Conservation (phyloP, 2,888 invertebrate genomes). For the Ischnus inquisitorius region DNA sequence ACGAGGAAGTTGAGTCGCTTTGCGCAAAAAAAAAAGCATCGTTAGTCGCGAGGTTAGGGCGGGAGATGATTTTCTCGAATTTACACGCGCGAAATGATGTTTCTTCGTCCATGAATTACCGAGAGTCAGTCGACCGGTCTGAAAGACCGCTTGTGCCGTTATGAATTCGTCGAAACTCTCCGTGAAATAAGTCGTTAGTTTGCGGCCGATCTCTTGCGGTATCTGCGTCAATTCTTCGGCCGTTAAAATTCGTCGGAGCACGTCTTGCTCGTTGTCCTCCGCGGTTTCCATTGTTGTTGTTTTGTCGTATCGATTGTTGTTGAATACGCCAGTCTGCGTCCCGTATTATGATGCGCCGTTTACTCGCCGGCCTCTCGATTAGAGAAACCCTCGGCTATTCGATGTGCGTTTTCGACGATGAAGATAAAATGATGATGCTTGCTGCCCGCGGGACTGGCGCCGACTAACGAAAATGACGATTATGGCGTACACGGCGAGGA, state of each 20-base stretch:
- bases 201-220: conserved; percentile 87
- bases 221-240: conserved; percentile 87
- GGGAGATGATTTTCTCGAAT: conserved; percentile 22
- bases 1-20: background rate
- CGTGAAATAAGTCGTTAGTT: conserved; percentile 88
- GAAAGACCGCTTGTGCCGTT: conserved; percentile 91
- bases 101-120: conserved; percentile 86
- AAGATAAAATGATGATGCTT: background rate
- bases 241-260: conserved; percentile 85
- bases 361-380: conserved; percentile 15
- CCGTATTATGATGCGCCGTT: conserved; percentile 36
- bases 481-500: conserved; percentile 1
- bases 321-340: background rate
- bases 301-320: background rate
- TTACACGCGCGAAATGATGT: background rate
- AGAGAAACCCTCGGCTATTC: background rate
- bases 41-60: conserved; percentile 54
- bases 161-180: conserved; percentile 90
- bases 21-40: conserved; percentile 25
- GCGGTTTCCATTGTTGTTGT: conserved; percentile 77
- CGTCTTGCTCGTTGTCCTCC: conserved; percentile 84
- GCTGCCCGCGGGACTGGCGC: conserved; percentile 28
- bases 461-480: conserved; percentile 20
- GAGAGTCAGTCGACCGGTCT: conserved; percentile 88
- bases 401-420: background rate